Evolutionary conservation across 2,113 vertebrate genomes (phyloP).

Genomic region (Perognathus longimembris): DNA sequence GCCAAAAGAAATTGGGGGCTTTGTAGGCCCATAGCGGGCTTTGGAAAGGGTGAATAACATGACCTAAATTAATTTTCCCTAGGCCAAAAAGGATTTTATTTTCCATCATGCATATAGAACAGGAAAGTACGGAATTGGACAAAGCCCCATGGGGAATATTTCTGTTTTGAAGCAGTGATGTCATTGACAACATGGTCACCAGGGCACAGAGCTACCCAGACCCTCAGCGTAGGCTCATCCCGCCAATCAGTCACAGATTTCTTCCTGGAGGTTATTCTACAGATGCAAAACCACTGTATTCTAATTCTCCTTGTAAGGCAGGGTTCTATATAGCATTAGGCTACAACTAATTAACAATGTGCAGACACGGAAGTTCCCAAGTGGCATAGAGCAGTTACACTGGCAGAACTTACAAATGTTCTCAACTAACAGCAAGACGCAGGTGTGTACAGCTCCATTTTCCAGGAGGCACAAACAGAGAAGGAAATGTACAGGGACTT

Average conservation of each 20-base stretch:
- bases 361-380: not conserved
- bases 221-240: not conserved
- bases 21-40: not conserved
- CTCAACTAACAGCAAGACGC: not conserved
- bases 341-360: not conserved
- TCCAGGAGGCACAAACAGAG: not conserved
- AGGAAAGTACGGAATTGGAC: constrained; percentile 15
- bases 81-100: constrained; percentile 49
- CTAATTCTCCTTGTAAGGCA: constrained; percentile 33
- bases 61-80: not conserved
- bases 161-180: constrained; percentile 20
- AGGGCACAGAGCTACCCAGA: not conserved
- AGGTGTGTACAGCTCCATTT: not conserved
- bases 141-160: not conserved
- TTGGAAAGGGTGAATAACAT: not conserved
- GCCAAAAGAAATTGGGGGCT: not conserved
- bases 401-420: not conserved
- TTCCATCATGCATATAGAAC: constrained; percentile 8
- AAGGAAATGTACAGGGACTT: not conserved
- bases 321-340: not conserved
- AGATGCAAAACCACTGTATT: not conserved
- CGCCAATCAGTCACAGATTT: not conserved
- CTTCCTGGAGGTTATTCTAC: not conserved
- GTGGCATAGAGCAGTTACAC: not conserved
- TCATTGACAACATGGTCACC: not conserved